phyloP scores from a whole-genome alignment of 2,888 invertebrate species.

The Choreutis nemorana region DNA sequence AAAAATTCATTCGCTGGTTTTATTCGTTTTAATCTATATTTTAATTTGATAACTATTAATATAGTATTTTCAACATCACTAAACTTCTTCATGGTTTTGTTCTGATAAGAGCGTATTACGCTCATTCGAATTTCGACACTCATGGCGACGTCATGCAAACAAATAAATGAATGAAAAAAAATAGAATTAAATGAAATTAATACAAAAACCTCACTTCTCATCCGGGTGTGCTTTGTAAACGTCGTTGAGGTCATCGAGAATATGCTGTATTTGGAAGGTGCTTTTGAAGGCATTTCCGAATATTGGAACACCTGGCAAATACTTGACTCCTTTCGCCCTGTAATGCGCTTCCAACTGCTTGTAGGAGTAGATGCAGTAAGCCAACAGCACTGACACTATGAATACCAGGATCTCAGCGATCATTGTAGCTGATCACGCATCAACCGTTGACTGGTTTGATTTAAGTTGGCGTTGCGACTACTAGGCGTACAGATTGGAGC shows the following conservation, averaged over 20 bases:
- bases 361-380: slow-evolving; percentile 24
- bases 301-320: slow-evolving; percentile 29
- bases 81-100: too few relatives aligned
- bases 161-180: too few relatives aligned
- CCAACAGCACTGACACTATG: slow-evolving; percentile 21
- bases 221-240: slow-evolving; percentile 37
- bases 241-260: slow-evolving; percentile 26
- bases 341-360: slow-evolving; percentile 26
- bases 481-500: too few relatives aligned
- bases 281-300: slow-evolving; percentile 33
- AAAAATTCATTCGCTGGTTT: too few relatives aligned
- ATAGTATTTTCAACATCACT: too few relatives aligned
- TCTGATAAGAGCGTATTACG: too few relatives aligned
- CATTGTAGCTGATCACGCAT: slow-evolving; percentile 22
- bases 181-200: too few relatives aligned
- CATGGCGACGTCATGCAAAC: too few relatives aligned
- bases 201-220: slow-evolving; percentile 33
- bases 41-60: too few relatives aligned
- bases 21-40: too few relatives aligned
- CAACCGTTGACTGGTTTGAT: background rate
- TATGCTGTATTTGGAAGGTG: slow-evolving; percentile 23
- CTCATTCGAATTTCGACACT: too few relatives aligned
- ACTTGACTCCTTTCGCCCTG: slow-evolving; percentile 27
- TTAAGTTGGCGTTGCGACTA: background rate
- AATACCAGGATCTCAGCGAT: slow-evolving; percentile 34